Conservation (phyloP, 2,113 vertebrate genomes). For the Thinocorus orbignyianus region DNA sequence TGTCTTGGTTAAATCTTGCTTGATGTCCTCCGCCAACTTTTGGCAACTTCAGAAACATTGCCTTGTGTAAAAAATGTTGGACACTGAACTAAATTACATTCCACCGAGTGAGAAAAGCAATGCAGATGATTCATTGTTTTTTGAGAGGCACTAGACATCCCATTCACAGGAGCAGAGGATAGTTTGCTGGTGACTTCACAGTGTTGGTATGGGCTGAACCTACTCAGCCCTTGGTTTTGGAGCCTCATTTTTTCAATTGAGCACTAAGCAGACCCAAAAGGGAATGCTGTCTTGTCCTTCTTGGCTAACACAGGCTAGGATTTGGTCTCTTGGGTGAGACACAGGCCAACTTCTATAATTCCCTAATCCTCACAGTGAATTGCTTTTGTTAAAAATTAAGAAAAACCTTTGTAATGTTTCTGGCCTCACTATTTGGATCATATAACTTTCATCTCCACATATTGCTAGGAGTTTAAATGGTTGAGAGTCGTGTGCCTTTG, state of each 20-base stretch:
- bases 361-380: not conserved
- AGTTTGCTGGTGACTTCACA: not conserved
- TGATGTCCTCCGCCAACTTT: not conserved
- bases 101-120: not conserved
- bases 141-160: not conserved
- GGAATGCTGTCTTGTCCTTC: not conserved
- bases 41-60: not conserved
- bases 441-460: not conserved
- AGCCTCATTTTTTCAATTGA: not conserved
- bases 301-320: not conserved
- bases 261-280: not conserved
- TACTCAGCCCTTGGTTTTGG: not conserved
- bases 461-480: not conserved
- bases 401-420: not conserved
- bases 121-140: not conserved
- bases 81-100: fast-evolving
- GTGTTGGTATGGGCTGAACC: not conserved
- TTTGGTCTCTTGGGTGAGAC: not conserved
- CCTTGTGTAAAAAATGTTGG: not conserved
- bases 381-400: not conserved
- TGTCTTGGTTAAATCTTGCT: not conserved
- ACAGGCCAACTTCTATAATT: not conserved
- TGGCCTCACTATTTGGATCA: not conserved
- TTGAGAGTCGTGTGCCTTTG: not conserved
- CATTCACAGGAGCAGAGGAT: not conserved